A percentile compares a stretch with the other conserved stretches of the same genome.
Evolutionary conservation across 2,113 vertebrate species (phyloP).

Genomic region (Coptodon bakossiorum): DNA sequence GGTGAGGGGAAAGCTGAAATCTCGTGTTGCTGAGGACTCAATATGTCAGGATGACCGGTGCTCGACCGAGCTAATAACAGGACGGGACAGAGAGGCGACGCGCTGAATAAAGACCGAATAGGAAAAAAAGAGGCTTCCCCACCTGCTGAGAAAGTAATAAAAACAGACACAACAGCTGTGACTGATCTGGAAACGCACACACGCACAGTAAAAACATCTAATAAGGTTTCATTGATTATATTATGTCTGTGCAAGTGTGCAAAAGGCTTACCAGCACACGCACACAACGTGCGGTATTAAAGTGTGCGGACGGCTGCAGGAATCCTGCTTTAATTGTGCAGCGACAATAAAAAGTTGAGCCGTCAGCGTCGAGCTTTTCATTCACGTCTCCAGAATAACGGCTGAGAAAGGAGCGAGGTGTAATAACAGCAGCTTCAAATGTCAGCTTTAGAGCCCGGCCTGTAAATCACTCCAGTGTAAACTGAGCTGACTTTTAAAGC

Average conservation of each 20-base stretch:
- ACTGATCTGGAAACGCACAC: conserved; percentile 12
- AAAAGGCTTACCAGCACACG: not conserved
- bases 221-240: conserved; percentile 40
- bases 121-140: not conserved
- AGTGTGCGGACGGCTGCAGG: not conserved
- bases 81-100: conserved; percentile 5
- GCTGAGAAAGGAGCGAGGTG: not conserved
- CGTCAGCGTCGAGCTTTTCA: not conserved
- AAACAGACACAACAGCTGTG: conserved; percentile 40
- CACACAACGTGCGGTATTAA: not conserved
- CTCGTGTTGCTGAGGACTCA: conserved; percentile 22
- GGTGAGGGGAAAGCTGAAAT: not conserved
- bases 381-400: not conserved
- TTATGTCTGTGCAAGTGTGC: not conserved
- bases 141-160: conserved; percentile 50
- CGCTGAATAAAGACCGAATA: conserved; percentile 4
- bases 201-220: conserved; percentile 13
- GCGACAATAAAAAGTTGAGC: not conserved
- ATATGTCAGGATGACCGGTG: conserved; percentile 47
- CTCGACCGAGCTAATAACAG: conserved; percentile 36
- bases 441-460: not conserved
- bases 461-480: not conserved
- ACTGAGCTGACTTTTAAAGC: not conserved
- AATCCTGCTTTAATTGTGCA: not conserved
- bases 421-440: not conserved